Evolutionary conservation across 2,797 vertebrate genomes (phyloP), one percentile per base, ranked within the genome.

Genomic region (Gila robusta): DNA sequence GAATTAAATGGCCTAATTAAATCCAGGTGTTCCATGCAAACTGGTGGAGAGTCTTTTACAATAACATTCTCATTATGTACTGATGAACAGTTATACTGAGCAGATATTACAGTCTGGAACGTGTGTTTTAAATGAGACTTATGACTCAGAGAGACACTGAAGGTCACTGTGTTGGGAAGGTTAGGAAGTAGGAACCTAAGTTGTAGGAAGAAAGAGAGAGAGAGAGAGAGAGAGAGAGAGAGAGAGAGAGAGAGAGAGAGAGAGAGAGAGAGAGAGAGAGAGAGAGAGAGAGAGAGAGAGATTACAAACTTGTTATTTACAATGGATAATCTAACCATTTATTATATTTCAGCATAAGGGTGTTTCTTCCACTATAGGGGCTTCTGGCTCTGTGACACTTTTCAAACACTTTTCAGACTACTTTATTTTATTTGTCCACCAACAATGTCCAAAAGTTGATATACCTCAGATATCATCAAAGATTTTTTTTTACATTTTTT

Each of bases 291-390:
- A 23, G 21, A 44, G 32, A 32, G 32, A 32, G 32, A 32, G 32
- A 32, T 32, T 32, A 32, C 32, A 32, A 32, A 32, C 32, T 32
- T 32, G 32, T 32, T 32, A 32, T 32, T 32, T 66, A 39, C 35
- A 84, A 70, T 69, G 47, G n/a, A 67, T 76, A 64, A 76, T 83
- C 44, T 66, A 59, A 83, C 56, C 59, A 41, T 84, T 78, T 84
- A 67, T 67, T 66, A 67, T 39, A 78, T 56, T n/a, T 69, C 23
- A 78, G 64, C 11, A 69, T 81, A 52, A n/a, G 44, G 79, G 64
- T 69, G 44, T 81, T 80, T 47, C 41, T 80, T 80, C 17, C 47
- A 10, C 77, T 19, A 39, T 17, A 64, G 37, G 35, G 77, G 47
- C 11, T 21, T 67, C 3, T 49, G 17, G 26, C 8, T 47, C n/a